Evolutionary conservation across 2,113 vertebrate genomes (phyloP).

Genomic region (Sialia sialis): DNA sequence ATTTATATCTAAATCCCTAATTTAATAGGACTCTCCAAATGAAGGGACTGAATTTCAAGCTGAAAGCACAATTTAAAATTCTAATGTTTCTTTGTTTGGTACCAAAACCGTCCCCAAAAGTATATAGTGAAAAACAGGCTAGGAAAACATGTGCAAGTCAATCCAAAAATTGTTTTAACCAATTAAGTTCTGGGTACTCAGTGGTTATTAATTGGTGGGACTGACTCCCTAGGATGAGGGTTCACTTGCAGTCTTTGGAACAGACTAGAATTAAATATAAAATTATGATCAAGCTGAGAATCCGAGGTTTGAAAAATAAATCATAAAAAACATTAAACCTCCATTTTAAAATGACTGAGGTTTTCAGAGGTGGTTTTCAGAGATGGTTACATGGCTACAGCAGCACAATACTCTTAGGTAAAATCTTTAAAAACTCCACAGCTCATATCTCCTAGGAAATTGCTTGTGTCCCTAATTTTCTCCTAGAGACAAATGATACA

Average conservation of each 20-base stretch:
- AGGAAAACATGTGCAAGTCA: not conserved
- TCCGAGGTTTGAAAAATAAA: not conserved
- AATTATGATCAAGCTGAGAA: not conserved
- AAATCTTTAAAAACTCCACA: not conserved
- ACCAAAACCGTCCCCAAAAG: fast-evolving
- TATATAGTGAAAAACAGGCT: not conserved
- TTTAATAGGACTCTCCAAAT: not conserved
- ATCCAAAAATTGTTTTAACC: not conserved
- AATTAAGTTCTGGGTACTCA: not conserved
- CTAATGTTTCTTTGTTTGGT: not conserved
- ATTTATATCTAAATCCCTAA: not conserved
- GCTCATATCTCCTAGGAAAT: not conserved
- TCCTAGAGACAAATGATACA: not conserved
- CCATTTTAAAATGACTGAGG: not conserved
- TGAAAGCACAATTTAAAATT: not conserved
- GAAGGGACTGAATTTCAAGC: not conserved
- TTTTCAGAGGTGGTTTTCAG: not conserved
- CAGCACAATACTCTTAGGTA: not conserved
- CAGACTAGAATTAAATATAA: not conserved
- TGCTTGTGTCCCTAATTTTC: not conserved
- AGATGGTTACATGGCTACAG: not conserved
- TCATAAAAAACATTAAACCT: not conserved
- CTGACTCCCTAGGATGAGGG: not conserved
- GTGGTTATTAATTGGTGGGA: not conserved
- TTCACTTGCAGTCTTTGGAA: not conserved